These are phyloP conservation scores for Sapajus apella DNA, from an alignment of 2,113 vertebrate genomes.

Conservation along the genomic window DNA sequence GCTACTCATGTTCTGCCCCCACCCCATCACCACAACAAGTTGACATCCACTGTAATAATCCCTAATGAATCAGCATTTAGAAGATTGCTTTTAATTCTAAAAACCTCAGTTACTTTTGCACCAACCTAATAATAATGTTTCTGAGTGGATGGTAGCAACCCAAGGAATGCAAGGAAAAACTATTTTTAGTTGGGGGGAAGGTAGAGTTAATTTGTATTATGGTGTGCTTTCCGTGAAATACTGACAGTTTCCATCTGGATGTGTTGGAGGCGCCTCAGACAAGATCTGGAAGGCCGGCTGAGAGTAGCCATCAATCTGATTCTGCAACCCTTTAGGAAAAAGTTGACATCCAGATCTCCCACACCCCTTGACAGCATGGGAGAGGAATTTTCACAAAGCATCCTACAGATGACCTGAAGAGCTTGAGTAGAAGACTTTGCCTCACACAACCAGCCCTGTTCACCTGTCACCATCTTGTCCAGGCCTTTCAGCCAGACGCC, in stretches of 20 bases:
- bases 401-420: neutral
- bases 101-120: too few relatives aligned
- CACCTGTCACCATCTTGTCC: neutral
- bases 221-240: constrained; percentile 11
- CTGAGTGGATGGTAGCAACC: neutral
- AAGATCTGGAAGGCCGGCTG: neutral
- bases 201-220: neutral
- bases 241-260: neutral
- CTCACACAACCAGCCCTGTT: neutral
- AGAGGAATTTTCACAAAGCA: neutral
- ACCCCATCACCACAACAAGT: constrained; percentile 46
- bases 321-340: neutral
- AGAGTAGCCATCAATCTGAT: neutral
- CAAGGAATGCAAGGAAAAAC: neutral
- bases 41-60: constrained; percentile 66
- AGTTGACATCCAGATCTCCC: neutral
- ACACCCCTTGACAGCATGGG: neutral
- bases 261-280: neutral
- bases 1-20: constrained; percentile 22
- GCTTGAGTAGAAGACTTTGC: neutral
- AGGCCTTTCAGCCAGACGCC: neutral
- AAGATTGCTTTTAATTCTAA: neutral
- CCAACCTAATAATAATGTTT: neutral
- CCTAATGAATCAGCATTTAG: constrained; percentile 82
- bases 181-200: neutral